phyloP scores from a whole-genome alignment of 2,113 vertebrate species.

The Hippocampus mohnikei region DNA sequence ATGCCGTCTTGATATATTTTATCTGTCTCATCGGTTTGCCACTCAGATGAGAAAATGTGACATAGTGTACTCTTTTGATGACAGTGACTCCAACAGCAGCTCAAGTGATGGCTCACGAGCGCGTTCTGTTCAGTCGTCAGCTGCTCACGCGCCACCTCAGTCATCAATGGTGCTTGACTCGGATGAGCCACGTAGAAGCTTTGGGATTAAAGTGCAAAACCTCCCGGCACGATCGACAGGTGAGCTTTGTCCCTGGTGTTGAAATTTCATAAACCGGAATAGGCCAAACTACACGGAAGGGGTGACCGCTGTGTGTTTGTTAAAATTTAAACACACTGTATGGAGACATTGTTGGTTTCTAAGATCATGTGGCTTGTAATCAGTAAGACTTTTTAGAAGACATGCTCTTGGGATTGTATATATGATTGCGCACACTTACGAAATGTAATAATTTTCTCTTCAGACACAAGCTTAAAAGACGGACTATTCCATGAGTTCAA shows the following conservation, averaged over 20 bases:
- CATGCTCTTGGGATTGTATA: not conserved
- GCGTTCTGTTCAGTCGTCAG: conserved; percentile 90
- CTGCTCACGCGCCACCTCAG: conserved; percentile 85
- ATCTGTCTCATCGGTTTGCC: not conserved
- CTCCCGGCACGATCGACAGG: conserved; percentile 97
- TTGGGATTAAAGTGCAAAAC: conserved; percentile 98
- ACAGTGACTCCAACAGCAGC: conserved; percentile 95
- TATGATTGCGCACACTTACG: not conserved
- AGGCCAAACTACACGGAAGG: not conserved
- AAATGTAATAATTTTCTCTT: not conserved
- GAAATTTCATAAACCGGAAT: not conserved
- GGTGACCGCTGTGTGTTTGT: not conserved
- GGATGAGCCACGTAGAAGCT: conserved; percentile 96
- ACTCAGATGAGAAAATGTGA: conserved; percentile 1
- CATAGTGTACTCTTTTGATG: conserved; percentile 14
- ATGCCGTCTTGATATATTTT: not conserved
- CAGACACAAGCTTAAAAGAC: conserved; percentile 98
- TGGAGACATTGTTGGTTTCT: too few species aligned
- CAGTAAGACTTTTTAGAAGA: not conserved
- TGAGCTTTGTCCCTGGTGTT: conserved; percentile 42
- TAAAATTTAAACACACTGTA: not conserved
- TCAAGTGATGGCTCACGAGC: conserved; percentile 93
- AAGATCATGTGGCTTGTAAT: not conserved
- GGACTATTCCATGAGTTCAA: conserved; percentile 99
- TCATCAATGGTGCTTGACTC: conserved; percentile 82